These are phyloP conservation scores for Poecilobothrus nobilitatus DNA, from an alignment of 2,888 invertebrate genomes.

Conservation along the genomic window DNA sequence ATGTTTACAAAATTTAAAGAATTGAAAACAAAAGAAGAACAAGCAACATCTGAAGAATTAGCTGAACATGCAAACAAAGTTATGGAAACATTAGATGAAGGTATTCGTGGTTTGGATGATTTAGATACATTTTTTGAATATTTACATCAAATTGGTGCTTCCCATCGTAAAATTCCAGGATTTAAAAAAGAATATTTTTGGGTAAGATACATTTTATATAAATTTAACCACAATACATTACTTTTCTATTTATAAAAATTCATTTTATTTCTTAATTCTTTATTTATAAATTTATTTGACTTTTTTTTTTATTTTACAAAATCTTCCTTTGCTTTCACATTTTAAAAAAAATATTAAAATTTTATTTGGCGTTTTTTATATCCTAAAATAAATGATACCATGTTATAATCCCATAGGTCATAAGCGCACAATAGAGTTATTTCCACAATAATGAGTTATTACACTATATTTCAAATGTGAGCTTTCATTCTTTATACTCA, in stretches of 20 bases:
- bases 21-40: constrained; percentile 69
- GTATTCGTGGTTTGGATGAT: constrained; percentile 77
- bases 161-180: constrained; percentile 73
- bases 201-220: constrained; percentile 50
- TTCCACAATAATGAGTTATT: too few species aligned
- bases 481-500: too few species aligned
- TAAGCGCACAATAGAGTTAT: too few species aligned
- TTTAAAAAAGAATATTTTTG: constrained; percentile 83
- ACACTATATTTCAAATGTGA: too few species aligned
- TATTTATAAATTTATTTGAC: too few species aligned
- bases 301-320: too few species aligned
- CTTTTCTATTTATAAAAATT: constrained; percentile 1
- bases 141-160: constrained; percentile 72
- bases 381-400: too few species aligned
- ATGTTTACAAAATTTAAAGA: constrained; percentile 76
- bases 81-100: constrained; percentile 82
- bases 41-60: constrained; percentile 70
- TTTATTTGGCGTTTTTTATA: too few species aligned
- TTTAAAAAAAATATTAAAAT: too few species aligned
- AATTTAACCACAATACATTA: constrained; percentile 6
- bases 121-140: constrained; percentile 76
- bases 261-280: constrained; percentile 10
- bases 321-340: too few species aligned
- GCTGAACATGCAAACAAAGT: constrained; percentile 82
- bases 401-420: too few species aligned